Evolutionary conservation across 2,888 invertebrate genomes (phyloP).

Genomic region (Phragmatobia fuliginosa): DNA sequence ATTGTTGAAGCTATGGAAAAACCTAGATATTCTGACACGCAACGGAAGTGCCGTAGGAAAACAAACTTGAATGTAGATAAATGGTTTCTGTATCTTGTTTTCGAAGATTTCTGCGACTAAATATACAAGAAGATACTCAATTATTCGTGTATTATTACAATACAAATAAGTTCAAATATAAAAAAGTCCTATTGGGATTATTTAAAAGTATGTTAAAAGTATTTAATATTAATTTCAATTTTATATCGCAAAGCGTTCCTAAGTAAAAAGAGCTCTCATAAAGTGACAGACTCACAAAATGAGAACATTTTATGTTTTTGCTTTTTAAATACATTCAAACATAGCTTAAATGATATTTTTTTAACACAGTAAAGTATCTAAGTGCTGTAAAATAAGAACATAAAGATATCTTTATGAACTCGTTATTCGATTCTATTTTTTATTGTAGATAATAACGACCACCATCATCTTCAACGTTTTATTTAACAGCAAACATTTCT

Average conservation of each 20-base stretch:
- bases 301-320: too few species aligned
- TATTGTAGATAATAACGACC: background rate
- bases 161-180: too few species aligned
- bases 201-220: background rate
- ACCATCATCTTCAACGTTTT: background rate
- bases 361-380: too few species aligned
- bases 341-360: too few species aligned
- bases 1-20: background rate
- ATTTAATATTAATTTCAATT: background rate
- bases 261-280: background rate
- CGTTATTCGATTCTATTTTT: background rate
- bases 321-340: too few species aligned
- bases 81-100: background rate
- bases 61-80: background rate
- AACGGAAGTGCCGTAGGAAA: background rate
- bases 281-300: background rate
- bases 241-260: background rate
- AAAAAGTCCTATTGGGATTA: background rate
- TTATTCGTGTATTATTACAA: too few species aligned
- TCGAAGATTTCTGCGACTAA: background rate
- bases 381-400: background rate
- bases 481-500: background rate
- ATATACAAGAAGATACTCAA: too few species aligned
- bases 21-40: background rate
- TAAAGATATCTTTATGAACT: background rate